Conservation (phyloP, 1,140 invertebrate species). For the Danaus melanippus region DNA sequence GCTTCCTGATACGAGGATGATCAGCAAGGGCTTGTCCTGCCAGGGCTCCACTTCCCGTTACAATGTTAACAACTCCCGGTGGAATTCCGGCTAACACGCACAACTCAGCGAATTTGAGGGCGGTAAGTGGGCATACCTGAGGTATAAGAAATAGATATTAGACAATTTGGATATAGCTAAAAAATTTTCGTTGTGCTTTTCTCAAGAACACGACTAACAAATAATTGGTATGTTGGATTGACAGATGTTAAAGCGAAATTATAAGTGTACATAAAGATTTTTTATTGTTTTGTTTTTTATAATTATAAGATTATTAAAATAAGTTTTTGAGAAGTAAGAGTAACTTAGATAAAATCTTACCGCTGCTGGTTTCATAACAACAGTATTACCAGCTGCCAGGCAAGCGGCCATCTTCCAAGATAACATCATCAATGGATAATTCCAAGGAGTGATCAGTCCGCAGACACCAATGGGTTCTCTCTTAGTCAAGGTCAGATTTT, state of each 20-base stretch:
- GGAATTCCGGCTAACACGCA: conserved; percentile 90
- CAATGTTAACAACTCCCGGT: conserved; percentile 94
- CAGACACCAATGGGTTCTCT: conserved; percentile 94
- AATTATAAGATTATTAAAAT: no score
- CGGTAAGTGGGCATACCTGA: conserved; percentile 89
- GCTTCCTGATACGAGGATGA: conserved; percentile 87
- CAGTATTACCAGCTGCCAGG: conserved; percentile 92
- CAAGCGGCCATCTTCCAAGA: conserved; percentile 99
- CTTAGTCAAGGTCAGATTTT: conserved; percentile 89
- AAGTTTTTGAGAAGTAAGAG: no score
- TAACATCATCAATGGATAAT: conserved; percentile 98
- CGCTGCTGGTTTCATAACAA: conserved; percentile 96
- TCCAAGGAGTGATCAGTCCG: conserved; percentile 97
- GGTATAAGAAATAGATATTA: background rate
- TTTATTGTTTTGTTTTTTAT: no score
- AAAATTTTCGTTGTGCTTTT: no score
- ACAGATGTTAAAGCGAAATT: no score
- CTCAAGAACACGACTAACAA: no score
- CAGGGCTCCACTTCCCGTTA: conserved; percentile 85
- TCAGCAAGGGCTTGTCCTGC: conserved; percentile 89
- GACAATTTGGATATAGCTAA: no score
- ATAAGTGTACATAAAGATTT: no score
- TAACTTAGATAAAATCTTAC: conserved; percentile 28
- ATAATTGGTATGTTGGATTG: no score
- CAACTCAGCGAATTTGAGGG: conserved; percentile 94